Conservation (phyloP, 1,140 invertebrate species). For the Cardiocondyla obscurior region DNA sequence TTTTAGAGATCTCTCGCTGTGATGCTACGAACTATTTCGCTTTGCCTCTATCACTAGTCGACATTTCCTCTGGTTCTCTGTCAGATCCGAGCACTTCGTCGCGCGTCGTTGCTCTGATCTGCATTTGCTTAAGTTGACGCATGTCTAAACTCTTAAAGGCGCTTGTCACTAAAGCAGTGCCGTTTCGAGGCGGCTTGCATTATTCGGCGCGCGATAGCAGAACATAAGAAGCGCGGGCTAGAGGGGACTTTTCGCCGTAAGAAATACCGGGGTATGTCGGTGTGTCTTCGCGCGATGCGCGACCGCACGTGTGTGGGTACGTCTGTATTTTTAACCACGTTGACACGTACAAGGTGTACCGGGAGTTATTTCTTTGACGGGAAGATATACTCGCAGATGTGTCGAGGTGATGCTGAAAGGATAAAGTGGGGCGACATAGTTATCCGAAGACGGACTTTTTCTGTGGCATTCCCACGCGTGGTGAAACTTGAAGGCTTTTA, state of each 20-base stretch:
- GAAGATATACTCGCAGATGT: constrained; percentile 22
- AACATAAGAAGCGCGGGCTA: constrained; percentile 23
- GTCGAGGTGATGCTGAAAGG: constrained; percentile 11
- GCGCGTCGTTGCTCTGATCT: constrained; percentile 57
- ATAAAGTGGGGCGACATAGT: constrained; percentile 5
- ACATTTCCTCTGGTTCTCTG: constrained; percentile 33
- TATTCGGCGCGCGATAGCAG: constrained; percentile 40
- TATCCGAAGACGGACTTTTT: constrained; percentile 24
- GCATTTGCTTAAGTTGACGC: constrained; percentile 66
- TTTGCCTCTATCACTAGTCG: not conserved
- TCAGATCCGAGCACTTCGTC: constrained; percentile 54
- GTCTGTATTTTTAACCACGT: constrained; percentile 45
- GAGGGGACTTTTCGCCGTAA: constrained; percentile 6
- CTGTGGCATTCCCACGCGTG: not conserved
- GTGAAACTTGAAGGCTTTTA: not conserved
- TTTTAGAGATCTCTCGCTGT: constrained; percentile 41
- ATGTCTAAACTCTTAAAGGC: constrained; percentile 36
- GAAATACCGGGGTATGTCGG: constrained; percentile 12
- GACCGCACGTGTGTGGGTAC: constrained; percentile 11
- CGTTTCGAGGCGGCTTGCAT: constrained; percentile 1
- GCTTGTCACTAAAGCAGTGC: not conserved
- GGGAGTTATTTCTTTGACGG: constrained; percentile 48
- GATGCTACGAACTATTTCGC: not conserved
- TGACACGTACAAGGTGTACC: constrained; percentile 38
- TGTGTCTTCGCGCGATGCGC: not conserved